Base-by-base conservation (phyloP, 2,113 vertebrate species). In the Noturus placidus region DNA sequence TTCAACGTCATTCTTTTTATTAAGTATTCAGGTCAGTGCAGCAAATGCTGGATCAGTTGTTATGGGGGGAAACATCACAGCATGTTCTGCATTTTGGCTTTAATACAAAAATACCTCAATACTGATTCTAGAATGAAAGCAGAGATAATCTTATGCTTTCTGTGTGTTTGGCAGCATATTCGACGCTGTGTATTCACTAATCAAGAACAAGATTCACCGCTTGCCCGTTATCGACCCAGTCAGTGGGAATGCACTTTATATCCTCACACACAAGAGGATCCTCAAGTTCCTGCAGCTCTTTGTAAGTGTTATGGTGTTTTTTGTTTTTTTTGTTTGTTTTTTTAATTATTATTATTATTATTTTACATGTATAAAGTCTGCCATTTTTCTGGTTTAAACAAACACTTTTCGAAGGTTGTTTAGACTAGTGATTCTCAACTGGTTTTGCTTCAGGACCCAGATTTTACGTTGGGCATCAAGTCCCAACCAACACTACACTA, bases 221-320 rank as follows among this genome's bases (percentile, higher is more conserved):
- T 94, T 99, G 92, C 98, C 98, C 17, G 98, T 99, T 91, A 97
- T 99, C 79, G 97, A 99, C 90, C 98, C 97, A 0, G 94, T 98
- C 94, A 98, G 97, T 91, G 98, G 98, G 89, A 99, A 99, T 88
- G 97, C 98, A 93, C 97, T 99, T 94, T 99, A 99, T 95, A 99
- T 99, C 91, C 96, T 99, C 91, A 99, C 98, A 2, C 98, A 99
- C 96, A 99, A 99, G 95, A 96, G 98, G 95, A 98, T 99, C 95
- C 97, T 99, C 93, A 99, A 99, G 96, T 99, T 99, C 93, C 97
- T 99, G 90, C 98, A 99, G 96, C 98, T 99, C 89, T 99, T 99
- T 94, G 98, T 99, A 95, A 97, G 98, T 98, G 8, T 17, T 20
- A 1, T 50, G n/a, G 70, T 50, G 1, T 74, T 79, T 5, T 67